Percentiles rank a stretch among this genome's conserved stretches.
These are phyloP conservation scores for Podarcis muralis DNA, from an alignment of 2,113 vertebrate genomes.

Conservation along the genomic window DNA sequence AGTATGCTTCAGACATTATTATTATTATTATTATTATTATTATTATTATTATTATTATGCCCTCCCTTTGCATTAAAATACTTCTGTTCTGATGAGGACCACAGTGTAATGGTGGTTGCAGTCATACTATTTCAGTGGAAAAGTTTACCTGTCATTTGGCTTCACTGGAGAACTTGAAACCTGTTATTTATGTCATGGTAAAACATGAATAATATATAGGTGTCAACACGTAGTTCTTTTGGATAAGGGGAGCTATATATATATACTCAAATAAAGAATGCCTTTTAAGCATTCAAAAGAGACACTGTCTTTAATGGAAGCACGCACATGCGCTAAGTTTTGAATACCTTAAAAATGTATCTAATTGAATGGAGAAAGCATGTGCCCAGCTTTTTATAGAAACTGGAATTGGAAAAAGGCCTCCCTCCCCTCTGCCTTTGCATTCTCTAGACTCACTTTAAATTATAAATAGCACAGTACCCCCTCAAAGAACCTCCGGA, in stretches of 20 bases:
- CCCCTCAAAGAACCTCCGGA: conserved; percentile 24
- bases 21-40: conserved; percentile 19
- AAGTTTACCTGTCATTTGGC: conserved; percentile 20
- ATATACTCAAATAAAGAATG: conserved; percentile 32
- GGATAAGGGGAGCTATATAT: conserved; percentile 17
- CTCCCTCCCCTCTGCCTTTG: conserved; percentile 17
- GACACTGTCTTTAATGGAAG: conserved; percentile 37
- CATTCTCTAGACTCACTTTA: conserved; percentile 43
- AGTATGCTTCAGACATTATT: fast-evolving
- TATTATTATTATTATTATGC: conserved; percentile 7
- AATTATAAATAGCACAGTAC: conserved; percentile 36
- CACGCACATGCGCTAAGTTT: conserved; percentile 49
- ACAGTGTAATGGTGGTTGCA: background rate
- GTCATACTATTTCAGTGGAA: conserved; percentile 31
- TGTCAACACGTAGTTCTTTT: conserved; percentile 30
- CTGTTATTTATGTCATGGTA: conserved; percentile 25
- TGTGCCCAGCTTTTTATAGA: conserved; percentile 59
- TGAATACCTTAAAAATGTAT: conserved; percentile 58
- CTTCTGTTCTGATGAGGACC: background rate
- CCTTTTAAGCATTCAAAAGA: conserved; percentile 23
- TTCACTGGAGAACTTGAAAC: conserved; percentile 28
- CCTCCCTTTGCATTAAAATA: background rate
- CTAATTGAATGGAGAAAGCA: conserved; percentile 57
- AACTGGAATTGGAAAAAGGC: conserved; percentile 41
- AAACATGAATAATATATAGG: conserved; percentile 55